These are phyloP conservation scores for Maniola jurtina DNA, from an alignment of 1,140 invertebrate species.

Conservation along the genomic window DNA sequence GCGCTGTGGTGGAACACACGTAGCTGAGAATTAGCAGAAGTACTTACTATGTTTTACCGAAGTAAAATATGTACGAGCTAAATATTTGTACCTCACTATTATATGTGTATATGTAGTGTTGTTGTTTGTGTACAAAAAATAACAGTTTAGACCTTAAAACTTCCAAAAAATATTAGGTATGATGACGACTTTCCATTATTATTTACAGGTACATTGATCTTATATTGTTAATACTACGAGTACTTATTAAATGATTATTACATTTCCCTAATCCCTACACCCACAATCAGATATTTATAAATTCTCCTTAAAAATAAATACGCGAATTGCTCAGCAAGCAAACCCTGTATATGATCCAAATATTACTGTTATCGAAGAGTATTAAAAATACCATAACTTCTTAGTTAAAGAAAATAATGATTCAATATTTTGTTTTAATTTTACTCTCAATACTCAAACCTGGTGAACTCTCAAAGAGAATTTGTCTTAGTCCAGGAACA, in stretches of 20 bases:
- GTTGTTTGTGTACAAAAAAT: no score
- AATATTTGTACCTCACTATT: no score
- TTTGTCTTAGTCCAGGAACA: no score
- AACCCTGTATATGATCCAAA: conserved; percentile 62
- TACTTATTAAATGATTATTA: no score
- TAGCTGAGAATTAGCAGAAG: no score
- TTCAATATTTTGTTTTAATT: not conserved
- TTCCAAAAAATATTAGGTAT: not conserved
- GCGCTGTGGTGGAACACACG: no score
- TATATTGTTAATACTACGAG: not conserved
- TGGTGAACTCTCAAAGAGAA: no score
- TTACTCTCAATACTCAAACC: no score
- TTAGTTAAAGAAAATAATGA: not conserved
- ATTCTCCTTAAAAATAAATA: not conserved
- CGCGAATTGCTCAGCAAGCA: conserved; percentile 26
- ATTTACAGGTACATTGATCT: not conserved
- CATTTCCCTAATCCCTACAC: not conserved
- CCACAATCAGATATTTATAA: not conserved
- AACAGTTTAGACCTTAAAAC: not conserved
- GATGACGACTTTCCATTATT: conserved; percentile 2
- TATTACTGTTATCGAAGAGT: conserved; percentile 5
- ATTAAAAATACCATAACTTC: not conserved
- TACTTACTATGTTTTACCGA: no score
- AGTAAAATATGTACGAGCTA: no score
- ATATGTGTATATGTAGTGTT: no score